Evolutionary conservation across 2,797 vertebrate genomes (phyloP).

Genomic region (Etheostoma perlongum): DNA sequence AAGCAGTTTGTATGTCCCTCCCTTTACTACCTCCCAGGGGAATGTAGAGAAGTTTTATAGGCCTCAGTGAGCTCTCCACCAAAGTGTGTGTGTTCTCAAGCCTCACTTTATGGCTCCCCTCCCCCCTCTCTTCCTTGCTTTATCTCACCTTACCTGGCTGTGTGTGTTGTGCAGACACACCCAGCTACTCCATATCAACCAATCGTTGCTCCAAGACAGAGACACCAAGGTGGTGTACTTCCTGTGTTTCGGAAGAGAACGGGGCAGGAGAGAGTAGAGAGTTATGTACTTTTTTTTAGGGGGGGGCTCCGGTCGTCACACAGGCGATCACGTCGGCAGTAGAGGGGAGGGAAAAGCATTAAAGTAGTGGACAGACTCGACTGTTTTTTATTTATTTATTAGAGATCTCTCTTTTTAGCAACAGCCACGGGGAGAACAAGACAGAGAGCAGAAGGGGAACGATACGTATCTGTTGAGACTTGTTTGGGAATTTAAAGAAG

Average conservation of each 20-base stretch:
- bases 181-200: slow-evolving; percentile 73
- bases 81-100: slow-evolving; percentile 20
- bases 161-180: slow-evolving; percentile 78
- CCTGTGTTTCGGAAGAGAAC: slow-evolving; percentile 81
- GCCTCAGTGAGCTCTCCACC: slow-evolving; percentile 29
- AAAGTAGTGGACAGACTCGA: slow-evolving; percentile 31
- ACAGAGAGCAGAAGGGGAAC: slow-evolving; percentile 76
- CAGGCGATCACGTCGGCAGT: slow-evolving; percentile 24
- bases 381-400: slow-evolving; percentile 52
- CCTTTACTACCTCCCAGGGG: slow-evolving; percentile 34
- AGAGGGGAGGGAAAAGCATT: slow-evolving; percentile 34
- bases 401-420: slow-evolving; percentile 41
- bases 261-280: slow-evolving; percentile 55
- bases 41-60: slow-evolving; percentile 41
- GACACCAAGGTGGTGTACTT: slow-evolving; percentile 79
- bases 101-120: slow-evolving; percentile 55
- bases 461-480: slow-evolving; percentile 89
- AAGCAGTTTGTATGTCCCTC: slow-evolving; percentile 6
- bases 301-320: slow-evolving; percentile 37
- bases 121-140: slow-evolving; percentile 55
- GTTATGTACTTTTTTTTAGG: slow-evolving; percentile 38
- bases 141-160: slow-evolving; percentile 81
- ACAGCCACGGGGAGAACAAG: slow-evolving; percentile 56
- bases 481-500: slow-evolving; percentile 89
- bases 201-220: slow-evolving; percentile 73